Evolutionary conservation across 2,113 vertebrate species (phyloP).

Genomic region (Tetrax tetrax): DNA sequence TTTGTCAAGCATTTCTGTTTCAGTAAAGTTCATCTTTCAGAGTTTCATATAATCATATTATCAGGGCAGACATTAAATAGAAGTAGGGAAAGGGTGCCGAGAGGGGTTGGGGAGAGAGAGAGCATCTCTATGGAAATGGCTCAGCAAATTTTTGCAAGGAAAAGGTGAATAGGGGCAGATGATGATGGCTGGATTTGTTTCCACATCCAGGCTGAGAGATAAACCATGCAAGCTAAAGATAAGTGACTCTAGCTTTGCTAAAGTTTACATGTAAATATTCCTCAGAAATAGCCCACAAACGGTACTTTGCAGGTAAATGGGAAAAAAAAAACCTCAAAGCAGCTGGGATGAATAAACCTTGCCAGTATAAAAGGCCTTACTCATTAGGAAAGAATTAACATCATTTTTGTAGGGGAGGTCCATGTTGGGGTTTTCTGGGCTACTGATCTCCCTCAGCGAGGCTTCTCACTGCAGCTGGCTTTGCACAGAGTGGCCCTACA

Average conservation of each 20-base stretch:
- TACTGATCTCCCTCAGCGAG: not conserved
- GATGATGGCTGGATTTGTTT: not conserved
- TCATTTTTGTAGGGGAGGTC: not conserved
- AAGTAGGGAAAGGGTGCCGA: not conserved
- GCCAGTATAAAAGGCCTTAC: not conserved
- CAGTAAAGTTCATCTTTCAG: not conserved
- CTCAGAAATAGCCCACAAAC: not conserved
- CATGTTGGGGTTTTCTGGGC: not conserved
- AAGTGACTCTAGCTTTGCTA: not conserved
- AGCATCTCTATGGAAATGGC: not conserved
- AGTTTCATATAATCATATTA: not conserved
- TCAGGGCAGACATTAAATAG: not conserved
- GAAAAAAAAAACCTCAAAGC: accelerated
- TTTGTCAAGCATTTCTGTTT: not conserved
- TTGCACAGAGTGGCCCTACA: not conserved
- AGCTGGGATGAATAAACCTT: not conserved
- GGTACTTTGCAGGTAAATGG: not conserved
- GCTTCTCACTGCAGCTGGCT: not conserved
- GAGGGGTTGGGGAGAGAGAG: not conserved
- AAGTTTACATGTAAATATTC: not conserved
- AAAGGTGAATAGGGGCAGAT: not conserved
- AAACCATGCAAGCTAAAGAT: not conserved
- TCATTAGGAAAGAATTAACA: not conserved
- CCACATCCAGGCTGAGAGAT: not conserved
- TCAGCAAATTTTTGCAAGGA: not conserved